Conservation (phyloP, 2,113 vertebrate genomes). For the Eurystomus gularis region DNA sequence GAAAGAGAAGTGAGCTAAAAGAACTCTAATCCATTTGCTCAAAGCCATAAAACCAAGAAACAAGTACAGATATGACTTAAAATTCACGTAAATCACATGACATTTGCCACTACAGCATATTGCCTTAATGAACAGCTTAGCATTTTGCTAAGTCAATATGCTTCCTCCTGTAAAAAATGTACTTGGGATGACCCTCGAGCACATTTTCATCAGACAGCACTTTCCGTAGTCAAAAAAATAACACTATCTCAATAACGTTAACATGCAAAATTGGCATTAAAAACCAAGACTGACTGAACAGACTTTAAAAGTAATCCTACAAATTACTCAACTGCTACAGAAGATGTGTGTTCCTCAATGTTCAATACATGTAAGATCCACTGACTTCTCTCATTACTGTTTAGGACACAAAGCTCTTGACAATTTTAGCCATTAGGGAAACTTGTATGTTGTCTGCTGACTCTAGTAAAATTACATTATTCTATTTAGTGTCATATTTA, state of each 20-base stretch:
- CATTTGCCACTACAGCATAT: neutral
- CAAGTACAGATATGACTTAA: neutral
- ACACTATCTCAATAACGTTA: neutral
- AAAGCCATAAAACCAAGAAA: neutral
- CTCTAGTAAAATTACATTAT: neutral
- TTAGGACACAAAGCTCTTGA: neutral
- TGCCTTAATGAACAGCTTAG: neutral
- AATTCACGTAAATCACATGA: neutral
- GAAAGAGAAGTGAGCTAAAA: neutral
- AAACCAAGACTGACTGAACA: neutral
- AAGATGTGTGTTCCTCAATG: neutral
- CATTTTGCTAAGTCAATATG: neutral
- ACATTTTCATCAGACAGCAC: neutral
- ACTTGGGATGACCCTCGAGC: neutral
- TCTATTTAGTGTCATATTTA: neutral
- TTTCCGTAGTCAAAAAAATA: neutral
- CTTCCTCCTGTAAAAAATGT: neutral
- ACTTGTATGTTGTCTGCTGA: neutral
- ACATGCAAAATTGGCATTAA: neutral
- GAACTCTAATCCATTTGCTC: neutral
- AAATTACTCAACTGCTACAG: neutral
- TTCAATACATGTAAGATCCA: accelerated
- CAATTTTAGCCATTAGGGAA: neutral
- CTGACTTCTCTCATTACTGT: neutral
- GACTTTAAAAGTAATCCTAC: neutral